Conservation (phyloP, 2,888 invertebrate genomes). For the Dicroscelio sp. region DNA sequence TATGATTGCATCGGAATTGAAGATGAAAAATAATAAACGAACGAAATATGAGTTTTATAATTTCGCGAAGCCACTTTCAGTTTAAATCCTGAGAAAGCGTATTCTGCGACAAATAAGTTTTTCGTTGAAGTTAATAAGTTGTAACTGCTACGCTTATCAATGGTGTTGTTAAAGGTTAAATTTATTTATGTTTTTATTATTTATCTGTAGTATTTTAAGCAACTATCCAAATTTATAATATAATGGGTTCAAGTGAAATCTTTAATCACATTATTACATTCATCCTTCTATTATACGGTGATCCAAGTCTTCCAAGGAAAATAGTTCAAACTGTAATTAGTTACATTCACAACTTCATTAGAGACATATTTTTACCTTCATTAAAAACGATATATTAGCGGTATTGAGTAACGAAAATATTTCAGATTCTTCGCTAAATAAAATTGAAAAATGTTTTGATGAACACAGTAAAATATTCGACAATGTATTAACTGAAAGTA, state of each 20-base stretch:
- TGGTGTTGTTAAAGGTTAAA: no score
- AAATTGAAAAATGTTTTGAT: constrained; percentile 34
- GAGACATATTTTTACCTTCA: constrained; percentile 21
- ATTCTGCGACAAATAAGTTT: no score
- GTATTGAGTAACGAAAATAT: neutral
- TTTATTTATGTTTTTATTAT: no score
- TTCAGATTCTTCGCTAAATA: neutral
- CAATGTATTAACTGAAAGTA: constrained; percentile 28
- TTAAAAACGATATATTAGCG: constrained; percentile 5
- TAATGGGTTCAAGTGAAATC: no score
- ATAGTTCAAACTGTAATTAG: constrained; percentile 23
- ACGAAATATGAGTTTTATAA: neutral
- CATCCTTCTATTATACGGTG: constrained; percentile 12
- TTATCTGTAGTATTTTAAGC: no score
- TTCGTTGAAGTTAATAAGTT: no score
- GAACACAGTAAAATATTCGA: constrained; percentile 39
- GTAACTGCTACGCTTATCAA: no score
- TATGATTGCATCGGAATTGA: no score
- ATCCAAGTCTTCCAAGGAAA: constrained; percentile 21
- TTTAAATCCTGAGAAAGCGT: no score
- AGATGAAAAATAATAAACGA: no score
- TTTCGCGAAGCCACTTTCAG: no score
- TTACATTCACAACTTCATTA: constrained; percentile 21
- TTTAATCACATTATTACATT: constrained; percentile 2
- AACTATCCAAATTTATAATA: no score